A percentile compares a stretch with the other conserved stretches of the same genome.
Conservation (phyloP, 1,140 invertebrate genomes). For the Pseudomyrmex flavicornis region DNA sequence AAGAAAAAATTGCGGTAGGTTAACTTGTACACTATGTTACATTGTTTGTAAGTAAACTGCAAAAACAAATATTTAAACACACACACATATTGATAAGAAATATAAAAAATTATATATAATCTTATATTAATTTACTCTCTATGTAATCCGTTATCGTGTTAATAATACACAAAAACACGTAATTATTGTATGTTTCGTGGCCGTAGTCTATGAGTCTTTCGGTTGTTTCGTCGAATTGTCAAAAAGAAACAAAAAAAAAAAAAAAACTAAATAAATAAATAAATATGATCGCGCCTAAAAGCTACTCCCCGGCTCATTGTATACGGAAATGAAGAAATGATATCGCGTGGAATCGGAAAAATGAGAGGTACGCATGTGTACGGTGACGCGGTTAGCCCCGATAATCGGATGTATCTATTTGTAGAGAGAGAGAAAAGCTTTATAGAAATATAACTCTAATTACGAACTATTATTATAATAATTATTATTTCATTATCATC, state of each 20-base stretch:
- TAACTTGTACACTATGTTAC: no score
- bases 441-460: conserved; percentile 75
- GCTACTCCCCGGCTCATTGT: conserved; percentile 78
- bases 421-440: conserved; percentile 81
- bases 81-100: no score
- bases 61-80: no score
- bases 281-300: conserved; percentile 78
- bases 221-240: conserved; percentile 71
- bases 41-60: no score
- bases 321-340: conserved; percentile 75
- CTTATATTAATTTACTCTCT: no score
- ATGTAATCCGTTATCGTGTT: conserved; percentile 65
- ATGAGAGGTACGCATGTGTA: conserved; percentile 34
- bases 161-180: conserved; percentile 17
- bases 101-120: no score
- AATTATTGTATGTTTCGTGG: conserved; percentile 56
- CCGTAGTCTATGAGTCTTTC: conserved; percentile 59
- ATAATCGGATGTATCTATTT: conserved; percentile 80
- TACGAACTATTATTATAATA: conserved; percentile 67
- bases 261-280: conserved; percentile 41
- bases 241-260: conserved; percentile 71
- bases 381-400: conserved; percentile 62
- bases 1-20: no score
- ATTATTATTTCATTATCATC: conserved; percentile 57
- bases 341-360: conserved; percentile 60